Conservation (phyloP, 35 echinoderm and acorn worm genomes). For the Apostichopus parvimensis region DNA sequence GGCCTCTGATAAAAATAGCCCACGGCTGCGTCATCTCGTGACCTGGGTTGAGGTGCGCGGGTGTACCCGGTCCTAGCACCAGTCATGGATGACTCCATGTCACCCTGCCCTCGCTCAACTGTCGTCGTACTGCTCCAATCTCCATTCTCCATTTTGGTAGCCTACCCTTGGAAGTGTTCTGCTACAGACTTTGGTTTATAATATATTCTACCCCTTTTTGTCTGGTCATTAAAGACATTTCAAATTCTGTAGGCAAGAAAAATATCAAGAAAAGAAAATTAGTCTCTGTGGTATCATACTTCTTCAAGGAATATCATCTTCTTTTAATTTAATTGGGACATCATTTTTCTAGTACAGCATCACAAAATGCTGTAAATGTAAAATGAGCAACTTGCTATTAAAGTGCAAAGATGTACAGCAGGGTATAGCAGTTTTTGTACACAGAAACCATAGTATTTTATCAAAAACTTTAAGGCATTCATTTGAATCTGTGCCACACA, state of each 20-base stretch:
- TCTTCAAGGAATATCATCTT: too few species aligned
- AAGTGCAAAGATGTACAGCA: too few species aligned
- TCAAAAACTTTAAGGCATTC: too few species aligned
- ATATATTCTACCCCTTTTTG: slow-evolving; percentile 54
- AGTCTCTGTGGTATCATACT: too few species aligned
- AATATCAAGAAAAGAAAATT: neutral
- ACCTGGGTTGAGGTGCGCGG: slow-evolving; percentile 68
- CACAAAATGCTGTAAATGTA: too few species aligned
- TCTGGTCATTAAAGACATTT: slow-evolving; percentile 50
- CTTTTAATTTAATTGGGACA: too few species aligned
- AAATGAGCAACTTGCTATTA: too few species aligned
- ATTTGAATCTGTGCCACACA: too few species aligned
- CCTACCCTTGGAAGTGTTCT: slow-evolving; percentile 58
- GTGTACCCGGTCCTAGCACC: slow-evolving; percentile 54
- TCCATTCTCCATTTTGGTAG: slow-evolving; percentile 50
- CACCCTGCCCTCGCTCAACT: slow-evolving; percentile 34
- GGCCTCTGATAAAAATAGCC: slow-evolving; percentile 90
- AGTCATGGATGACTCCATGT: slow-evolving; percentile 38
- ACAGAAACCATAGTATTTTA: too few species aligned
- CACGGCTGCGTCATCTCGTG: slow-evolving; percentile 82
- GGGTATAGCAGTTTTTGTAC: too few species aligned
- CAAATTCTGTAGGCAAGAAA: neutral
- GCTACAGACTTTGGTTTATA: slow-evolving; percentile 40
- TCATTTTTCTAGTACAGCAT: too few species aligned
- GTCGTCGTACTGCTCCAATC: slow-evolving; percentile 6